Evolutionary conservation across 1,140 invertebrate genomes (phyloP).

Genomic region (Thaumatotibia leucotreta): DNA sequence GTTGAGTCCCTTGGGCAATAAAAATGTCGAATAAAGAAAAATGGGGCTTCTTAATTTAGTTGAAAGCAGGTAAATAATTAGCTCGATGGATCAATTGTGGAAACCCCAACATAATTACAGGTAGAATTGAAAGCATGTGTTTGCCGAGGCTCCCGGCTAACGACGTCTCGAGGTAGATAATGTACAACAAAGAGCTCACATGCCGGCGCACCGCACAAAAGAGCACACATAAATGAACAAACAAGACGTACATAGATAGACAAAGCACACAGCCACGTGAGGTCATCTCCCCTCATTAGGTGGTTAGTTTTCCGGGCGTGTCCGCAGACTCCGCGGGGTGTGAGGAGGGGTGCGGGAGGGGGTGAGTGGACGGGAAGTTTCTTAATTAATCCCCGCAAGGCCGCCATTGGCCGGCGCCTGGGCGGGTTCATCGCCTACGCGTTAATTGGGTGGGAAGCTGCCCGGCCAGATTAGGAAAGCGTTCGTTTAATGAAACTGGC

Average conservation of each 20-base stretch:
- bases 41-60: not conserved
- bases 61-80: constrained; percentile 4
- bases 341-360: constrained; percentile 37
- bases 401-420: constrained; percentile 65
- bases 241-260: constrained; percentile 61
- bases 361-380: constrained; percentile 53
- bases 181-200: constrained; percentile 49
- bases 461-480: constrained; percentile 47
- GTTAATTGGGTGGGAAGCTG: constrained; percentile 68
- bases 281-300: constrained; percentile 76
- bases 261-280: constrained; percentile 71
- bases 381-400: constrained; percentile 71
- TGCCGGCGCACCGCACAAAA: constrained; percentile 54
- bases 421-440: constrained; percentile 64
- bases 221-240: constrained; percentile 50
- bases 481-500: constrained; percentile 60
- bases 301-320: constrained; percentile 75
- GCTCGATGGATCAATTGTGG: constrained; percentile 1
- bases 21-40: not conserved
- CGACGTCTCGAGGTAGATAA: constrained; percentile 19
- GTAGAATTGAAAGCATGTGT: constrained; percentile 3
- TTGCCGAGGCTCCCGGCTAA: not conserved
- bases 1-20: constrained; percentile 1
- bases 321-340: constrained; percentile 67
- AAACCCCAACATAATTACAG: not conserved